Percentiles rank a stretch among this genome's conserved stretches.
Conservation (phyloP, 2,797 vertebrate species). For the Benthosema pterotum region DNA sequence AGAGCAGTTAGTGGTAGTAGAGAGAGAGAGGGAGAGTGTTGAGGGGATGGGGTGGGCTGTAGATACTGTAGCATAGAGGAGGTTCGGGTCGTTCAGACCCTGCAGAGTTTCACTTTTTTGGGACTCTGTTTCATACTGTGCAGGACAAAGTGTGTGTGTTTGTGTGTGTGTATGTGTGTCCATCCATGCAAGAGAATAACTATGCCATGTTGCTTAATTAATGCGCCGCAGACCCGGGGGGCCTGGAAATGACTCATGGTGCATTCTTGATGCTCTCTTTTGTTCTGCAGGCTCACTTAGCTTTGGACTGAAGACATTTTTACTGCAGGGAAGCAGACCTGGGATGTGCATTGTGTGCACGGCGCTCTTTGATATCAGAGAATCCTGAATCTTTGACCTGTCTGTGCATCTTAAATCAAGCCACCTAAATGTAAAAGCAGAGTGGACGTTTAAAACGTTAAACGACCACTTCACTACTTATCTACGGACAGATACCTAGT, state of each 20-base stretch:
- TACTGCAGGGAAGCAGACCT: neutral
- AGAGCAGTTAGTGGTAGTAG: slow-evolving; percentile 15
- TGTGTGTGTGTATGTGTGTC: slow-evolving; percentile 1
- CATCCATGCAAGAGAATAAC: slow-evolving; percentile 3
- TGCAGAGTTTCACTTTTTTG: slow-evolving; percentile 35
- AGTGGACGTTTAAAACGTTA: no score
- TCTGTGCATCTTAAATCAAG: no score
- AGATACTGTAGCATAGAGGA: slow-evolving; percentile 38
- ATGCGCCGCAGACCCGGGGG: neutral
- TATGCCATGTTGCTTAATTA: slow-evolving; percentile 12
- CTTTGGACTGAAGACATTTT: neutral
- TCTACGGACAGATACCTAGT: no score
- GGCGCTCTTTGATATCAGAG: neutral
- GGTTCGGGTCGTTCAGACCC: slow-evolving; percentile 47
- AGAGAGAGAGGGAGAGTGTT: slow-evolving; percentile 18
- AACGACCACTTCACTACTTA: slow-evolving; percentile 6
- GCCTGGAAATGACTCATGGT: slow-evolving; percentile 20
- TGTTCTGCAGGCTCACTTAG: slow-evolving; percentile 13
- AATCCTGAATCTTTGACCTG: no score
- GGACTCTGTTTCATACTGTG: slow-evolving; percentile 42
- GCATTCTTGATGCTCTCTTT: slow-evolving; percentile 2
- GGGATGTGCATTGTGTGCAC: neutral
- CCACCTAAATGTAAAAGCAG: no score
- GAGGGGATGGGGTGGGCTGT: slow-evolving; percentile 34
- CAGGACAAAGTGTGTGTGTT: slow-evolving; percentile 1